Conservation (phyloP, 1,140 invertebrate genomes). For the Drosophila virilis region DNA sequence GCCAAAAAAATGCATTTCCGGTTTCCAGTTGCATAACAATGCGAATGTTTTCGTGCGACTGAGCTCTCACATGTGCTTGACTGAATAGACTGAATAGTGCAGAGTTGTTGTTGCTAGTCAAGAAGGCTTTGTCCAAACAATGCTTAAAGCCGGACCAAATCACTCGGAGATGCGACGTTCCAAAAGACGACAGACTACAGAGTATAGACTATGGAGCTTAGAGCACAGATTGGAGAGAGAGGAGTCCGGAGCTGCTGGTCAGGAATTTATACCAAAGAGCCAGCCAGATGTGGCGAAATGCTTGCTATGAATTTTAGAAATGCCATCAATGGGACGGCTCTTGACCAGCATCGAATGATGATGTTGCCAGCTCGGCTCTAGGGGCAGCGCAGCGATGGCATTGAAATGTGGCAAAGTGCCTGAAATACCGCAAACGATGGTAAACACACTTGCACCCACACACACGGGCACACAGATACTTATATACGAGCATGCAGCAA, state of each 20-base stretch:
- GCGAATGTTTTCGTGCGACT: not conserved
- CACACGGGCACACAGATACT: slow-evolving; percentile 2
- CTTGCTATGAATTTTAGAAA: slow-evolving; percentile 39
- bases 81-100: slow-evolving; percentile 30
- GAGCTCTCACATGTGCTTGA: not conserved
- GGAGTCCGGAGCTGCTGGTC: not conserved
- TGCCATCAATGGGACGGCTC: slow-evolving; percentile 26
- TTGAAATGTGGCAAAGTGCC: slow-evolving; percentile 42
- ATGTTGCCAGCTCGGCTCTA: slow-evolving; percentile 25
- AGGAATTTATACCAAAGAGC: slow-evolving; percentile 34
- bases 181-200: not conserved
- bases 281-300: slow-evolving; percentile 47
- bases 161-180: slow-evolving; percentile 6
- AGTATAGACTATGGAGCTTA: not conserved
- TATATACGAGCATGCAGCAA: not conserved
- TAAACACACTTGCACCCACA: not conserved
- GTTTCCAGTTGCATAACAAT: not conserved
- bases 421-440: slow-evolving; percentile 33
- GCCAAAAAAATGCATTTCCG: slow-evolving; percentile 7
- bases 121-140: not conserved
- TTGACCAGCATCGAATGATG: slow-evolving; percentile 36
- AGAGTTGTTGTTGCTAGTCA: not conserved
- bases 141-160: slow-evolving; percentile 1
- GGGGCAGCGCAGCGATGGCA: slow-evolving; percentile 34
- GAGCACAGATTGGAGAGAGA: not conserved